Conservation (phyloP, 2,113 vertebrate species). For the Ovibos moschatus region DNA sequence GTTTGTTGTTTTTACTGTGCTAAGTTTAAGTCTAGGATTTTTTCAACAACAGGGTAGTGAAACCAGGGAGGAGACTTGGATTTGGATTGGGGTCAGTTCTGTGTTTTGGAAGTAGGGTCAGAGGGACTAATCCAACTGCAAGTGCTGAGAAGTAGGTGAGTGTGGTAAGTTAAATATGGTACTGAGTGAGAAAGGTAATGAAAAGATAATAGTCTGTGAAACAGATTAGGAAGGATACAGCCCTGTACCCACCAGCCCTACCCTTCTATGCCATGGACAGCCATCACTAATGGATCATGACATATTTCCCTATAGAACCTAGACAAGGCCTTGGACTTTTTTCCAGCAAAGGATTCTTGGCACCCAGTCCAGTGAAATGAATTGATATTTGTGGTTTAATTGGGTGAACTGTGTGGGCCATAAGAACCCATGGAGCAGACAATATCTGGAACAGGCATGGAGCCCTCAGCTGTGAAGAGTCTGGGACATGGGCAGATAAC, state of each 20-base stretch:
- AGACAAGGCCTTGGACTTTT: not conserved
- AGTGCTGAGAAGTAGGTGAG: not conserved
- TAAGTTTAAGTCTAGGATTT: not conserved
- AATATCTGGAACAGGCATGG: not conserved
- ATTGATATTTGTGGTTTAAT: not conserved
- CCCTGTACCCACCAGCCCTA: not conserved
- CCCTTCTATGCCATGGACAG: not conserved
- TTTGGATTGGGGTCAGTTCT: not conserved
- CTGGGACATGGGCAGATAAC: not conserved
- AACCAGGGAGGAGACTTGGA: not conserved
- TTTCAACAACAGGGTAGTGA: not conserved
- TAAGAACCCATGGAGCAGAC: not conserved
- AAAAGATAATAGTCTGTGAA: not conserved
- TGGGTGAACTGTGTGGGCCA: not conserved
- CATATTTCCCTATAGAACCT: not conserved
- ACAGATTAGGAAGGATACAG: not conserved
- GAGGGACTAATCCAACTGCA: not conserved
- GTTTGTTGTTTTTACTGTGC: not conserved
- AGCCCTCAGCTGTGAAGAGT: not conserved
- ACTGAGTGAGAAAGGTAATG: not conserved
- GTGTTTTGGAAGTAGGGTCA: not conserved
- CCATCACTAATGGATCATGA: not conserved
- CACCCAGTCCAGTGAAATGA: not conserved
- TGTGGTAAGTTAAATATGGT: not conserved
- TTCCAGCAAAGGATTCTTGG: not conserved